phyloP scores from a whole-genome alignment of 2,797 vertebrate species.

The Myiotriccus ornatus region DNA sequence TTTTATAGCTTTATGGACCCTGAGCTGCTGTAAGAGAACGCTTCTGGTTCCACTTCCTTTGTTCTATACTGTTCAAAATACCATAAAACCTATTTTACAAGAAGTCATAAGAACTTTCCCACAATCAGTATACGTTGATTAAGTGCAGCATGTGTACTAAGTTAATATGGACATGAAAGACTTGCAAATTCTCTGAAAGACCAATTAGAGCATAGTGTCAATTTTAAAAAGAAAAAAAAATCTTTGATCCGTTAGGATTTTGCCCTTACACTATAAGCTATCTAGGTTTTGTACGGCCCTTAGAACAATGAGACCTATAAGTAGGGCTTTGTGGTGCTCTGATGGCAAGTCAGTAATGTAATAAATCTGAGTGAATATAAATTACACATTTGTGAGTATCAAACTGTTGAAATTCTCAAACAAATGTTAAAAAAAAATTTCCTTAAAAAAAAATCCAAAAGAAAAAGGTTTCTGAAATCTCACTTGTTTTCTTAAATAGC shows the following conservation, averaged over 20 bases:
- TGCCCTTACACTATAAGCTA: neutral
- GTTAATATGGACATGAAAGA: neutral
- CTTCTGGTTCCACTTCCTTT: neutral
- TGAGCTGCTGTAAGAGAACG: neutral
- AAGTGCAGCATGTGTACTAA: neutral
- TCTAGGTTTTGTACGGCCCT: neutral
- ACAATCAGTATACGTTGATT: neutral
- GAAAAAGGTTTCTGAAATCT: neutral
- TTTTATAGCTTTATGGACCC: neutral
- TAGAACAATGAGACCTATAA: neutral
- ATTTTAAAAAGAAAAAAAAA: neutral
- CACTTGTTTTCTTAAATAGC: neutral
- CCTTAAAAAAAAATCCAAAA: neutral
- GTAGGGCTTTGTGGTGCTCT: neutral
- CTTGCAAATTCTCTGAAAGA: neutral
- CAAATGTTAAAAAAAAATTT: neutral
- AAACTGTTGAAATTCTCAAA: neutral
- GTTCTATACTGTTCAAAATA: neutral
- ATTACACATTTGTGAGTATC: neutral
- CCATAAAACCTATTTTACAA: neutral
- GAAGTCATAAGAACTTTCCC: neutral
- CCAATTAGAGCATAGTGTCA: neutral
- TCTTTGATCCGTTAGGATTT: neutral
- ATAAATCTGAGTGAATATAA: neutral
- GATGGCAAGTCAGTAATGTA: neutral